phyloP scores from a whole-genome alignment of 1,140 invertebrate species.

The Drosophila fuyamai region DNA sequence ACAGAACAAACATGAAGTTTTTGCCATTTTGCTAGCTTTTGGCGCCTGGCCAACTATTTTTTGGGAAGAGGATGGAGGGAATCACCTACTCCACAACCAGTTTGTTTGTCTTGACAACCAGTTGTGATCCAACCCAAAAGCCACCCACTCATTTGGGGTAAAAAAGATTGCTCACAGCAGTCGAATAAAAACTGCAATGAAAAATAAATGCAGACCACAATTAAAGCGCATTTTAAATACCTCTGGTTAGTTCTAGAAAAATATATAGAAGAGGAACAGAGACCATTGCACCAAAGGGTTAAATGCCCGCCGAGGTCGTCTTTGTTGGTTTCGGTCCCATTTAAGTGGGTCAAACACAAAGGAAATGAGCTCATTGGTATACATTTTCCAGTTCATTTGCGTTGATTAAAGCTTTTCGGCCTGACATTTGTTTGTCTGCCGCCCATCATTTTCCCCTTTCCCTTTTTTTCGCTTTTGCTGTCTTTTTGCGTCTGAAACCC shows the following conservation, averaged over 20 bases:
- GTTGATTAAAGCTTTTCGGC: slow-evolving; percentile 72
- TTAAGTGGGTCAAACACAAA: slow-evolving; percentile 67
- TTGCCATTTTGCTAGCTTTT: slow-evolving; percentile 58
- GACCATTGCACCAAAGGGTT: slow-evolving; percentile 55
- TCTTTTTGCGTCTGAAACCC: slow-evolving; percentile 44
- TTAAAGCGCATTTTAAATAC: slow-evolving; percentile 72
- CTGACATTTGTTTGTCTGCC: slow-evolving; percentile 41
- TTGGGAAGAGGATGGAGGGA: slow-evolving; percentile 6
- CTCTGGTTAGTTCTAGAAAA: slow-evolving; percentile 24
- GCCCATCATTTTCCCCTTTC: background rate
- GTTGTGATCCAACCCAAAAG: slow-evolving; percentile 43
- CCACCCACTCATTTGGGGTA: slow-evolving; percentile 35
- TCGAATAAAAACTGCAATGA: slow-evolving; percentile 65
- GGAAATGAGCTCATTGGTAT: slow-evolving; percentile 80
- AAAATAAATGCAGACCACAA: slow-evolving; percentile 54
- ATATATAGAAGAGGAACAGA: background rate
- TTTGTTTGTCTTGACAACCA: slow-evolving; percentile 69
- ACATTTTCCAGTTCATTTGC: slow-evolving; percentile 82
- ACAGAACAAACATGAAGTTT: slow-evolving; percentile 64
- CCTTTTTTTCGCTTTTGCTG: slow-evolving; percentile 5
- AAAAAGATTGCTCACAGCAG: slow-evolving; percentile 8
- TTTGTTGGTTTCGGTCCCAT: slow-evolving; percentile 57
- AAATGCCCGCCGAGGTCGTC: slow-evolving; percentile 69
- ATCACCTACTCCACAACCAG: slow-evolving; percentile 63
- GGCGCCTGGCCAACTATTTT: slow-evolving; percentile 65